Percentiles rank a stretch among this genome's conserved stretches.
Evolutionary conservation across 2,888 invertebrate species (phyloP).

Genomic region (Lycophotia porphyrea): DNA sequence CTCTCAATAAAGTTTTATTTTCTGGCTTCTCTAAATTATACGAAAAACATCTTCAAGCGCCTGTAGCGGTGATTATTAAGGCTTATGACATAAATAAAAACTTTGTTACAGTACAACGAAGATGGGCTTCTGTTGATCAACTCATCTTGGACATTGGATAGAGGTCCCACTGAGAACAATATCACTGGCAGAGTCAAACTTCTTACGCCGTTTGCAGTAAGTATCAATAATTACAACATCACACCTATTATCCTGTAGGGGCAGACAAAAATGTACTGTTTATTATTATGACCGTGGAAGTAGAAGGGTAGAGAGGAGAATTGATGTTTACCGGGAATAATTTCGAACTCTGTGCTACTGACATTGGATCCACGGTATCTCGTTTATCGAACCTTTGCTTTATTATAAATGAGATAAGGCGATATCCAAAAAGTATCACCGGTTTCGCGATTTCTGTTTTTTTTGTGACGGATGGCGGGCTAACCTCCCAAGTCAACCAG

Average conservation of each 20-base stretch:
- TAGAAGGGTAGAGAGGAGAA: too few species aligned
- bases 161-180: slow-evolving; percentile 90
- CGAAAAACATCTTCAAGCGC: not conserved
- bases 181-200: slow-evolving; percentile 92
- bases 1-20: not conserved
- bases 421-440: too few species aligned
- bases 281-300: too few species aligned
- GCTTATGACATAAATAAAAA: not conserved
- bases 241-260: not conserved
- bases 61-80: not conserved
- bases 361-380: too few species aligned
- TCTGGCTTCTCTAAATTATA: not conserved
- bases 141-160: slow-evolving; percentile 92
- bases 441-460: too few species aligned
- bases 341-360: too few species aligned
- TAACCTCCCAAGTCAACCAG: too few species aligned
- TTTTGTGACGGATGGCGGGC: too few species aligned
- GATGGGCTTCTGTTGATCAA: slow-evolving; percentile 92
- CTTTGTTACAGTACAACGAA: slow-evolving; percentile 91
- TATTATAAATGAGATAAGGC: too few species aligned
- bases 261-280: not conserved
- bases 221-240: slow-evolving; percentile 32
- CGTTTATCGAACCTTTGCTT: too few species aligned
- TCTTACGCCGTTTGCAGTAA: slow-evolving; percentile 91
- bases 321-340: too few species aligned